A percentile compares a stretch with the other conserved stretches of the same genome.
Evolutionary conservation across 2,113 vertebrate species (phyloP).

Genomic region (Polypterus bichir): DNA sequence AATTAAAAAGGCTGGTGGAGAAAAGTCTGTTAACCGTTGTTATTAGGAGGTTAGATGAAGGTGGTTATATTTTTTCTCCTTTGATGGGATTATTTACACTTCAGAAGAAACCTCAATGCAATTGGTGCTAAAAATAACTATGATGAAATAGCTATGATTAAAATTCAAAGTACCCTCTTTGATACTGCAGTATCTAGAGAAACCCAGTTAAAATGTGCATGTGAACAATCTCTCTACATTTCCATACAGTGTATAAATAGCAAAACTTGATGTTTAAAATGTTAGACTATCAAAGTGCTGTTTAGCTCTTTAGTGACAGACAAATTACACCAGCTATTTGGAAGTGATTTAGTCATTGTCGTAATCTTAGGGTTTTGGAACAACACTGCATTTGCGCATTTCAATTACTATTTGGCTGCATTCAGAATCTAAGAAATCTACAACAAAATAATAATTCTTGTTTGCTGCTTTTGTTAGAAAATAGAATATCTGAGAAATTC

Average conservation of each 20-base stretch:
- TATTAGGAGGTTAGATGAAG: constrained; percentile 4
- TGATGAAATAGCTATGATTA: not conserved
- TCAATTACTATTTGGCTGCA: too few relatives aligned
- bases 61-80: constrained; percentile 2
- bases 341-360: too few relatives aligned
- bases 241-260: not conserved
- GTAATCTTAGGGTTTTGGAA: too few relatives aligned
- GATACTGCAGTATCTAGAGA: not conserved
- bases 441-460: too few relatives aligned
- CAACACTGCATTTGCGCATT: too few relatives aligned
- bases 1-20: constrained; percentile 4
- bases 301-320: too few relatives aligned
- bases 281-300: not conserved
- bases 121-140: constrained; percentile 3
- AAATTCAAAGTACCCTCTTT: not conserved
- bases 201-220: not conserved
- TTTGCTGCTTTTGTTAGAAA: too few relatives aligned
- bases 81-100: constrained; percentile 8
- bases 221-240: not conserved
- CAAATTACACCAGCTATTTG: too few relatives aligned
- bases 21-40: not conserved
- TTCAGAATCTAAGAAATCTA: too few relatives aligned
- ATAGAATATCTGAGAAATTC: too few relatives aligned
- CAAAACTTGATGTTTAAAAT: not conserved
- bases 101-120: not conserved